A percentile compares a stretch with the other conserved stretches of the same genome.
phyloP scores from a whole-genome alignment of 1,140 invertebrate genomes.

The Schlechtendalia chinensis region DNA sequence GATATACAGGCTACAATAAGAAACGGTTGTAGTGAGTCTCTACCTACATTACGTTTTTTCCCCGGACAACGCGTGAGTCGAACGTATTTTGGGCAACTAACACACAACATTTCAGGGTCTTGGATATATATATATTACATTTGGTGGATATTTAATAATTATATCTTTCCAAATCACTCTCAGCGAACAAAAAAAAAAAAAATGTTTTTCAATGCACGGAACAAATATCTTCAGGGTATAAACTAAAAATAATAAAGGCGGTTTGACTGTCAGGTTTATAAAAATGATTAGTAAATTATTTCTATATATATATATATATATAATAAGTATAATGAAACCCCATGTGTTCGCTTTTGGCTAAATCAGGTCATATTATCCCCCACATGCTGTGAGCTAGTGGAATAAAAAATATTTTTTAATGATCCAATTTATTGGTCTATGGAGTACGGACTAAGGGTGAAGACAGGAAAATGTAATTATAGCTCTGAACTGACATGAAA shows the following conservation, averaged over 20 bases:
- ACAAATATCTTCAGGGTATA: background rate
- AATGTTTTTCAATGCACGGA: background rate
- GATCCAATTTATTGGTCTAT: background rate
- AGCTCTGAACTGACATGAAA: background rate
- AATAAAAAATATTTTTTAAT: background rate
- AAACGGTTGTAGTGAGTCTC: no score
- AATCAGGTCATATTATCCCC: constrained; percentile 29
- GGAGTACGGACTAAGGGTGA: background rate
- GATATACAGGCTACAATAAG: no score
- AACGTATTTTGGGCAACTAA: no score
- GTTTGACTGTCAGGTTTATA: background rate
- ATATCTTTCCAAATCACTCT: no score
- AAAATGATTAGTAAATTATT: background rate
- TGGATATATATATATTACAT: no score
- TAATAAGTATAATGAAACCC: constrained; percentile 3
- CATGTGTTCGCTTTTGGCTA: background rate
- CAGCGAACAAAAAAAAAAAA: no score
- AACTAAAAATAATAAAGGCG: background rate
- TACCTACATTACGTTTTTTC: no score
- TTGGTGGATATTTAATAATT: background rate
- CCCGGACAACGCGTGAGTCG: no score
- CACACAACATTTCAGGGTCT: no score
- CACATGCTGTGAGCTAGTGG: background rate
- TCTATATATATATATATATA: background rate
- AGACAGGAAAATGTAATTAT: background rate